A percentile compares a stretch with the other conserved stretches of the same genome.
phyloP scores from a whole-genome alignment of 2,797 vertebrate genomes.

The Mus caroli region DNA sequence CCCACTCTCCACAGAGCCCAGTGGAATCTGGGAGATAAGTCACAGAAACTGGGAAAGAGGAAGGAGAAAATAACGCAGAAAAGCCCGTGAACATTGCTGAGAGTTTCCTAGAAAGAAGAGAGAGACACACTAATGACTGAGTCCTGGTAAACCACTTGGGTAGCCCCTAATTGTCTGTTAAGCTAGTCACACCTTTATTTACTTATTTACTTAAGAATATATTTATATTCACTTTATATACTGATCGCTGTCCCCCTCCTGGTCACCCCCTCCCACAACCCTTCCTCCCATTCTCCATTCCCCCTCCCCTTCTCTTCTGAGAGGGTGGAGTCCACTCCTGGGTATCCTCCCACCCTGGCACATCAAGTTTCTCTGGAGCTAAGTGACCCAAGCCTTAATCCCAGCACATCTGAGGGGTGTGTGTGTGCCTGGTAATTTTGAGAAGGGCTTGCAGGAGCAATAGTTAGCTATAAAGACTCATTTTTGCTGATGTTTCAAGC shows the following conservation, averaged over 20 bases:
- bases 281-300: no score
- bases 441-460: constrained; percentile 44
- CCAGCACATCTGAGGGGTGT: background rate
- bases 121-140: background rate
- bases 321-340: background rate
- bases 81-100: background rate
- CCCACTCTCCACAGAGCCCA: background rate
- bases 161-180: background rate
- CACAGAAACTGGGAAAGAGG: background rate
- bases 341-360: background rate
- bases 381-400: background rate
- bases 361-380: background rate
- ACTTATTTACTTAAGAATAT: no score
- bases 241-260: background rate
- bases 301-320: background rate
- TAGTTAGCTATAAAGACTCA: constrained; percentile 64
- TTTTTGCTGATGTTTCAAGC: background rate
- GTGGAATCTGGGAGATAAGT: background rate
- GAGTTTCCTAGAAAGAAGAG: constrained; percentile 12
- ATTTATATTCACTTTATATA: background rate
- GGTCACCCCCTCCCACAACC: background rate
- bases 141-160: background rate
- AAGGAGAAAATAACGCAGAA: background rate
- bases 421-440: constrained; percentile 27
- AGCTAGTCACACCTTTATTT: background rate